phyloP scores from a whole-genome alignment of 1,140 invertebrate species.

The Physella acuta region DNA sequence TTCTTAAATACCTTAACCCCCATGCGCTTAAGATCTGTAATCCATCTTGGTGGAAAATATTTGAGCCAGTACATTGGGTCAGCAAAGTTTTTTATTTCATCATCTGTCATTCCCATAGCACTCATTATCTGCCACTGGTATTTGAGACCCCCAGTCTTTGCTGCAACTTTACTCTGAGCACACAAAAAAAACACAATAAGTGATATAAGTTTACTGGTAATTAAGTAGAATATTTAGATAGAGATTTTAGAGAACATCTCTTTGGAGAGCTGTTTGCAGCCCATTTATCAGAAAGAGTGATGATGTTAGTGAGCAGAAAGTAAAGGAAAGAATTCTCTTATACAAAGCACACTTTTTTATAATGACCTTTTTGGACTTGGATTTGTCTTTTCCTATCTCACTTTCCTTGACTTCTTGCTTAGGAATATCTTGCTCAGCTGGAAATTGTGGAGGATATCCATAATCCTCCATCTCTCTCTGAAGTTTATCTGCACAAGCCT shows the following conservation, averaged over 20 bases:
- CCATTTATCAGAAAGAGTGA: too few relatives aligned
- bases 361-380: slow-evolving; percentile 90
- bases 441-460: slow-evolving; percentile 92
- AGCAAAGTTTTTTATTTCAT: slow-evolving; percentile 90
- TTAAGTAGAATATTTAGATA: too few relatives aligned
- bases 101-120: slow-evolving; percentile 81
- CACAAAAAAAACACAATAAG: slow-evolving; percentile 17
- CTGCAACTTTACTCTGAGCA: slow-evolving; percentile 85
- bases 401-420: slow-evolving; percentile 61
- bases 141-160: slow-evolving; percentile 85
- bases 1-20: slow-evolving; percentile 80
- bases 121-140: slow-evolving; percentile 99
- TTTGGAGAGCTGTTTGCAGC: too few relatives aligned
- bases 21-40: slow-evolving; percentile 83
- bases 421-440: slow-evolving; percentile 61
- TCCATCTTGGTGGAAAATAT: slow-evolving; percentile 91
- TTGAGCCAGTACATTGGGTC: slow-evolving; percentile 82
- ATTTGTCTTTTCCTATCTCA: slow-evolving; percentile 80
- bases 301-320: too few relatives aligned
- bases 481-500: slow-evolving; percentile 95
- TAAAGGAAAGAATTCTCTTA: too few relatives aligned
- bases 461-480: slow-evolving; percentile 89
- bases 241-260: too few relatives aligned
- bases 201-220: too few relatives aligned
- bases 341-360: too few relatives aligned